Evolutionary conservation across 2,113 vertebrate species (phyloP).

Genomic region (Formicarius rufipectus): DNA sequence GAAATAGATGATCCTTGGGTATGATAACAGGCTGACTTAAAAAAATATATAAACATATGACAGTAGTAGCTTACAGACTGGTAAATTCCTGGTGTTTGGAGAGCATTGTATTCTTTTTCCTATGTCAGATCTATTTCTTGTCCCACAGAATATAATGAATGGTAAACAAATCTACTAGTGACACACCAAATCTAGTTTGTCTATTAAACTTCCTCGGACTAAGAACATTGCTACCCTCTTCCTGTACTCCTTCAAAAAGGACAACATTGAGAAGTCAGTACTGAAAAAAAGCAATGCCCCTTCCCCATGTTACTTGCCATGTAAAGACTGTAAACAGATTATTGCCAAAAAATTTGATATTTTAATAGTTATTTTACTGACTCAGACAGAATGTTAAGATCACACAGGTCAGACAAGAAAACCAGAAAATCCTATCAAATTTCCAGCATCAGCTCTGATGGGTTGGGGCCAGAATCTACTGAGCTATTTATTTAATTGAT

Average conservation of each 20-base stretch:
- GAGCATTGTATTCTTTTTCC: neutral
- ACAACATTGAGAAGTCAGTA: neutral
- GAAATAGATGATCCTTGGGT: slow-evolving; percentile 6
- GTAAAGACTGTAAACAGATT: neutral
- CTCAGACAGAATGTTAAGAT: neutral
- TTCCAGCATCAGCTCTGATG: neutral
- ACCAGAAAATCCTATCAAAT: neutral
- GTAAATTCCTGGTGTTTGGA: neutral
- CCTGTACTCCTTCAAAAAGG: neutral
- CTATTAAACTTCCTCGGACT: neutral
- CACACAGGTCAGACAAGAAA: neutral
- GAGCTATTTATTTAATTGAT: neutral
- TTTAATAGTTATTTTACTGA: neutral
- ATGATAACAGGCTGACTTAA: neutral
- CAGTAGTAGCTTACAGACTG: neutral
- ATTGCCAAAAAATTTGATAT: neutral
- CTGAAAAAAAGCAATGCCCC: neutral
- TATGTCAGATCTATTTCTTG: neutral
- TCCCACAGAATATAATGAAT: neutral
- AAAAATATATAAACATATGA: neutral
- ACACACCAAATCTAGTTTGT: neutral
- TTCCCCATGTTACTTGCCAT: neutral
- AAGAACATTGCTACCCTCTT: neutral
- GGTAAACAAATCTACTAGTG: neutral
- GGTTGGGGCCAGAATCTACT: neutral